These are phyloP conservation scores for Falco berigora DNA, from an alignment of 2,797 vertebrate genomes.

Conservation along the genomic window DNA sequence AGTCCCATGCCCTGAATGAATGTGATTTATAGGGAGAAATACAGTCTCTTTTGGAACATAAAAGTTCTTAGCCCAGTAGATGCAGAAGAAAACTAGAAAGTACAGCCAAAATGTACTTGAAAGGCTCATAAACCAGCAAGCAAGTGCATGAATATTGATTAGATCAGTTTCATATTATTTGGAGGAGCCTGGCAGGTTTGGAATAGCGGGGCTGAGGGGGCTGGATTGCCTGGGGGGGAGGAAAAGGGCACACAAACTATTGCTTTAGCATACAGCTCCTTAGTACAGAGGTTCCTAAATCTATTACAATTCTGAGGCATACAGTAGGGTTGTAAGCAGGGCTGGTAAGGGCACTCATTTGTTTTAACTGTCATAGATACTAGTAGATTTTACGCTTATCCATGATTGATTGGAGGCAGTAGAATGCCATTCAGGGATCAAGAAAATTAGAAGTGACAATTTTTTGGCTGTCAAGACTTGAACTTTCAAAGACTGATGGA, in stretches of 20 bases:
- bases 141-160: not conserved
- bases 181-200: not conserved
- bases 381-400: not conserved
- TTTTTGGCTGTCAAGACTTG: not conserved
- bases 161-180: not conserved
- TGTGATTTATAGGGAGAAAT: not conserved
- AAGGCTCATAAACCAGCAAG: not conserved
- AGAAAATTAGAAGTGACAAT: conserved; percentile 7
- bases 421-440: not conserved
- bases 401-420: not conserved
- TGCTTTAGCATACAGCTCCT: not conserved
- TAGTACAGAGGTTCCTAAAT: not conserved
- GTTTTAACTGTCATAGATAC: not conserved
- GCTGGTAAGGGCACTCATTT: not conserved
- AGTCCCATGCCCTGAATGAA: not conserved
- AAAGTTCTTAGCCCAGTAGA: not conserved
- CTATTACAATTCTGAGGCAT: not conserved
- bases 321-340: not conserved
- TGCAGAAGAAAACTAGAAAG: not conserved
- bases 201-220: not conserved
- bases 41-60: not conserved
- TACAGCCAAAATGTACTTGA: not conserved
- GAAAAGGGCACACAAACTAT: not conserved
- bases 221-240: not conserved
- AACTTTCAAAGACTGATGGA: conserved; percentile 7